phyloP scores from a whole-genome alignment of 2,113 vertebrate genomes.

The Camelus dromedarius region DNA sequence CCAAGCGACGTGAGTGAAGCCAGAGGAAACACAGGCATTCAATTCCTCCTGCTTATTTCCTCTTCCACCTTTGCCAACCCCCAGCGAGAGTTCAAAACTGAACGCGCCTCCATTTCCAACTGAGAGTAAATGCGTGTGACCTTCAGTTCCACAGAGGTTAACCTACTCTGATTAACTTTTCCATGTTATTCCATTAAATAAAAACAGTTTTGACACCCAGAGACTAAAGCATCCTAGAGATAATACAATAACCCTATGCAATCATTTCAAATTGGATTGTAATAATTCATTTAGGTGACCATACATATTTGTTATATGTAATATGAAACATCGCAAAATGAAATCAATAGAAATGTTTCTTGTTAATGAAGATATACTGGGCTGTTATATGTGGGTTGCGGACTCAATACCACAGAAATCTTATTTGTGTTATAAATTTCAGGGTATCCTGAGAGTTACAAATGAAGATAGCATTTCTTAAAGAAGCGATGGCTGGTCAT shows the following conservation, averaged over 20 bases:
- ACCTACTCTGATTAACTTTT: conserved; percentile 91
- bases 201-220: conserved; percentile 96
- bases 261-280: conserved; percentile 94
- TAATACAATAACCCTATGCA: conserved; percentile 92
- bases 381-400: conserved; percentile 90
- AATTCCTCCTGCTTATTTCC: background rate
- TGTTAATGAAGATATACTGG: conserved; percentile 97
- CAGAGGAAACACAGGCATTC: background rate
- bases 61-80: background rate
- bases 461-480: conserved; percentile 87
- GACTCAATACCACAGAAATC: conserved; percentile 90
- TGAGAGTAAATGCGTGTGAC: conserved; percentile 84
- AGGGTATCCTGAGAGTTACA: conserved; percentile 85
- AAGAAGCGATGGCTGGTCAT: conserved; percentile 85
- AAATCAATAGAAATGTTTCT: conserved; percentile 97
- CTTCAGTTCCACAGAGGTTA: conserved; percentile 88
- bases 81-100: background rate
- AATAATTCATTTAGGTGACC: conserved; percentile 94
- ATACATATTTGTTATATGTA: conserved; percentile 95
- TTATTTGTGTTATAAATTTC: conserved; percentile 90
- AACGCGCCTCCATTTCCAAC: conserved; percentile 77
- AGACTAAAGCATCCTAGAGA: conserved; percentile 93
- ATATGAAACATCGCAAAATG: conserved; percentile 95
- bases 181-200: conserved; percentile 95
- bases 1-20: background rate